Conservation (phyloP, 2,888 invertebrate species). For the Maniola hyperantus region DNA sequence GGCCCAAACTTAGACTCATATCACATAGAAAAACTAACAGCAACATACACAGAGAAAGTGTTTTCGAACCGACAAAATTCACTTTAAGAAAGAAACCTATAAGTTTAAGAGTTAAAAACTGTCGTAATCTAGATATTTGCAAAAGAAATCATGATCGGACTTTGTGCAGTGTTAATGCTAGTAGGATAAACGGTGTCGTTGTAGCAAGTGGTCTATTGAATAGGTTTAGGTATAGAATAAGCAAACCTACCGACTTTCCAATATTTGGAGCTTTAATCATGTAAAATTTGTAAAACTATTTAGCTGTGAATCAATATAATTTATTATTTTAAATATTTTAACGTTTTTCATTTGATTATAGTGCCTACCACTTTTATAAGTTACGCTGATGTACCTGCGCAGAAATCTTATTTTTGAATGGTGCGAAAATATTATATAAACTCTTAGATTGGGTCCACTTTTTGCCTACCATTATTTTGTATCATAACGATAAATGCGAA, state of each 20-base stretch:
- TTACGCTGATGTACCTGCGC: no score
- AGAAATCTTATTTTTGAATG: no score
- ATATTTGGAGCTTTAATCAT: slow-evolving; percentile 65
- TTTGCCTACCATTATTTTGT: no score
- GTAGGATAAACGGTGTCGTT: slow-evolving; percentile 47
- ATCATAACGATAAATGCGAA: no score
- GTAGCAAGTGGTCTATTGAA: slow-evolving; percentile 67
- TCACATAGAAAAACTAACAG: slow-evolving; percentile 47
- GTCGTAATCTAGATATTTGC: slow-evolving; percentile 52
- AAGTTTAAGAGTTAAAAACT: slow-evolving; percentile 64
- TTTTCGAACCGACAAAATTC: slow-evolving; percentile 64
- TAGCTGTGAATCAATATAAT: slow-evolving; percentile 35
- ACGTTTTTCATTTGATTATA: slow-evolving; percentile 22
- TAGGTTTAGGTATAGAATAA: slow-evolving; percentile 72
- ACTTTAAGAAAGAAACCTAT: slow-evolving; percentile 49
- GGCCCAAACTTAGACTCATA: slow-evolving; percentile 58
- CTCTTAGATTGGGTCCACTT: no score
- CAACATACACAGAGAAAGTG: slow-evolving; percentile 52
- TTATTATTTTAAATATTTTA: slow-evolving; percentile 31
- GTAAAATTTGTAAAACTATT: slow-evolving; percentile 31
- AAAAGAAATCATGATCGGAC: slow-evolving; percentile 41
- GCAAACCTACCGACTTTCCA: slow-evolving; percentile 61
- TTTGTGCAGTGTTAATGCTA: slow-evolving; percentile 38
- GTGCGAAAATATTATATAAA: no score
- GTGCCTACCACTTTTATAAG: no score